Percentiles rank a stretch among this genome's conserved stretches.
Evolutionary conservation across 2,797 vertebrate genomes (phyloP).

Genomic region (Benthosema pterotum): DNA sequence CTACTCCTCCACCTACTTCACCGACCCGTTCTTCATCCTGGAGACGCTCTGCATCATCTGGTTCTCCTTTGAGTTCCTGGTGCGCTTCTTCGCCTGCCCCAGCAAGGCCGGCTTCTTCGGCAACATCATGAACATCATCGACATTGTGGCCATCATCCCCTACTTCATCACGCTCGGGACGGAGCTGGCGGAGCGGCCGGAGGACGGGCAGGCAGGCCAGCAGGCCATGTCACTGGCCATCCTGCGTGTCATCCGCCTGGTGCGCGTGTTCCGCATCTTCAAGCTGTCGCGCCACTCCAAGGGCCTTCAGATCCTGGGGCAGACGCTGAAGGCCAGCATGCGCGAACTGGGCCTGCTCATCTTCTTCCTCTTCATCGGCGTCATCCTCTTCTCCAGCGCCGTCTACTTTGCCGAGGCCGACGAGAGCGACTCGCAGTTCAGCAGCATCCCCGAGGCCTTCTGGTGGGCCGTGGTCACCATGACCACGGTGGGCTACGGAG

Average conservation of each 20-base stretch:
- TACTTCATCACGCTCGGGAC: constrained; percentile 99
- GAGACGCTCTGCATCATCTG: constrained; percentile 99
- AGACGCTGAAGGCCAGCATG: constrained; percentile 98
- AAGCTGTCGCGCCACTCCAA: constrained; percentile 98
- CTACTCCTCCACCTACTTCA: constrained; percentile 87
- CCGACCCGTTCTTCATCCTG: constrained; percentile 98
- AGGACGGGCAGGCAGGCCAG: constrained; percentile 93
- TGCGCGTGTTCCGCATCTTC: constrained; percentile 97
- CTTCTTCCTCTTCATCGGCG: constrained; percentile 98
- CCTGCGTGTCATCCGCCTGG: constrained; percentile 94
- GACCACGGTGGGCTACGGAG: constrained; percentile 97
- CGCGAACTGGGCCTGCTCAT: constrained; percentile 94
- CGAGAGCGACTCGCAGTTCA: constrained; percentile 92
- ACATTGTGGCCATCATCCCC: constrained; percentile 98
- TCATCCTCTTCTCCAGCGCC: constrained; percentile 98
- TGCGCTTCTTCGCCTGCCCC: constrained; percentile 96
- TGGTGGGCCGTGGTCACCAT: constrained; percentile 99
- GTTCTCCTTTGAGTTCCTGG: constrained; percentile 99
- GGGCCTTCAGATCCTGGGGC: constrained; percentile 95
- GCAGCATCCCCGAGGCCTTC: constrained; percentile 96
- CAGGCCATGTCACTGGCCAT: constrained; percentile 99
- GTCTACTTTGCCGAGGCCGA: constrained; percentile 98
- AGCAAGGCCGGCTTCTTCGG: constrained; percentile 99
- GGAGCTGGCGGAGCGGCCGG: constrained; percentile 93
- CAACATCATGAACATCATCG: constrained; percentile 99